Conservation (phyloP, 2,113 vertebrate species). For the Hiodon alosoides region DNA sequence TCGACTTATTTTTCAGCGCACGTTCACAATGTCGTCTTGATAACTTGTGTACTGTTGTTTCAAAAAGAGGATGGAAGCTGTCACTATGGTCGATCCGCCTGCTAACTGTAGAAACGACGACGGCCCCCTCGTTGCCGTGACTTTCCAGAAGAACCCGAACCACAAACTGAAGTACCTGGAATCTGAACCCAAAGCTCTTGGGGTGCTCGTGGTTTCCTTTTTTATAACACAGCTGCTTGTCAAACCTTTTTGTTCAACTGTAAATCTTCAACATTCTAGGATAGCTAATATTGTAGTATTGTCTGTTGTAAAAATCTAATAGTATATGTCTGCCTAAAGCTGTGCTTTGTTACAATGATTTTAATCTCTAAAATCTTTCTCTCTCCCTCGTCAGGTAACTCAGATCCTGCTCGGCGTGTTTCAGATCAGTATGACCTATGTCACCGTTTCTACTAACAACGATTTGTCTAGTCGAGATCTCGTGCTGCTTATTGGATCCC, state of each 20-base stretch:
- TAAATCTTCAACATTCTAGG: too few relatives aligned
- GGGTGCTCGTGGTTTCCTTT: slow-evolving; percentile 36
- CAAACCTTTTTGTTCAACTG: too few relatives aligned
- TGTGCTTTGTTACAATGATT: too few relatives aligned
- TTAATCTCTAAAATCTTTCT: neutral
- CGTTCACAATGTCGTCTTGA: too few relatives aligned
- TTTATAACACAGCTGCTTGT: too few relatives aligned
- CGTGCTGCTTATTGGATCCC: slow-evolving; percentile 7
- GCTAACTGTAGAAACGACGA: slow-evolving; percentile 8
- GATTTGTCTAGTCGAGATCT: rapidly evolving
- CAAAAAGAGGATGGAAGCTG: slow-evolving; percentile 11
- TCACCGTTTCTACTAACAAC: slow-evolving; percentile 11
- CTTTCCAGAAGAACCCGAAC: slow-evolving; percentile 47
- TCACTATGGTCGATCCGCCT: neutral
- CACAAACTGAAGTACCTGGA: slow-evolving; percentile 59
- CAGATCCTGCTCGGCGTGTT: slow-evolving; percentile 52
- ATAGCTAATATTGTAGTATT: too few relatives aligned
- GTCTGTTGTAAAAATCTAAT: too few relatives aligned
- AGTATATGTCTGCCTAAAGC: too few relatives aligned
- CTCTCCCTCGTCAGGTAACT: slow-evolving; percentile 43
- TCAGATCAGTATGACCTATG: slow-evolving; percentile 14
- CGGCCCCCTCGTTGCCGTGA: slow-evolving; percentile 45
- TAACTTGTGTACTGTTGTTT: neutral
- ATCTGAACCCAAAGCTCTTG: slow-evolving; percentile 60
- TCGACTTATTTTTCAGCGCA: too few relatives aligned